Percentiles rank a stretch among this genome's conserved stretches.
Conservation (phyloP, 2,113 vertebrate genomes). For the Aythya baeri region DNA sequence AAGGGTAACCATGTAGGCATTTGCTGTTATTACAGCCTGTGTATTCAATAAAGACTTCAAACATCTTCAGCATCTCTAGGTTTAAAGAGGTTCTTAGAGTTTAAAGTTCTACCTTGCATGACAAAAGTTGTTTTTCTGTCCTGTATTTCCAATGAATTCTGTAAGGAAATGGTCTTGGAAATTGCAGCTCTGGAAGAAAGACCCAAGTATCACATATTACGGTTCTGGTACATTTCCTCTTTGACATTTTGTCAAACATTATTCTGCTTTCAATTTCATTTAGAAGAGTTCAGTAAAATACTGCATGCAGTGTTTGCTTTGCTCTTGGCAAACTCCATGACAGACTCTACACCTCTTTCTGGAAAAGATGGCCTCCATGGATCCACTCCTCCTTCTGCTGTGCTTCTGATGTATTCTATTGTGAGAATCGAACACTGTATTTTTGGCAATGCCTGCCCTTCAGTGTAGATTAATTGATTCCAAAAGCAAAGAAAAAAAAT, state of each 20-base stretch:
- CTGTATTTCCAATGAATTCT: background rate
- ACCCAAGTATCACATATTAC: background rate
- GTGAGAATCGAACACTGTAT: background rate
- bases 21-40: background rate
- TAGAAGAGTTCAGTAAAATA: background rate
- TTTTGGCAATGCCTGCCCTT: background rate
- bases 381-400: background rate
- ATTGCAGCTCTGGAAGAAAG: background rate
- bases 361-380: background rate
- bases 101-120: background rate
- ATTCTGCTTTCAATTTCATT: background rate
- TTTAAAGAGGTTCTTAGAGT: background rate
- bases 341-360: background rate
- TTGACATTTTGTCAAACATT: background rate
- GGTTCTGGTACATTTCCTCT: background rate
- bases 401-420: background rate
- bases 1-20: background rate
- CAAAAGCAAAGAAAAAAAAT: background rate
- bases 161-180: background rate
- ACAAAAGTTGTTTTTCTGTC: background rate
- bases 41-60: background rate
- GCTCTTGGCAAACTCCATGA: background rate
- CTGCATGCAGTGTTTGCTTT: background rate
- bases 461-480: background rate
- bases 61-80: background rate